Conservation (phyloP, 2,888 invertebrate genomes). For the Meteorus cinctellus region DNA sequence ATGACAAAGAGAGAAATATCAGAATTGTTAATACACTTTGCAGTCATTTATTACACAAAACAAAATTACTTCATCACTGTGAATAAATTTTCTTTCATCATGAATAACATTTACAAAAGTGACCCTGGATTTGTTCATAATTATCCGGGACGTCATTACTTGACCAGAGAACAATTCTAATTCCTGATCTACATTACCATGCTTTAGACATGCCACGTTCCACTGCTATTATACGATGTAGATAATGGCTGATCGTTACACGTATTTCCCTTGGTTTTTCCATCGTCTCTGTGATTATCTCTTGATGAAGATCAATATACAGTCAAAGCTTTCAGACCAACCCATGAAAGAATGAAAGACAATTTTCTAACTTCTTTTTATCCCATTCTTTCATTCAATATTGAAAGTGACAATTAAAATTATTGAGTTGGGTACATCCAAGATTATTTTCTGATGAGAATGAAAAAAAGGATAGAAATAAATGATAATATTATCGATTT, state of each 20-base stretch:
- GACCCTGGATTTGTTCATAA: neutral
- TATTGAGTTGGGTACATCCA: neutral
- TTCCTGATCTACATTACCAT: neutral
- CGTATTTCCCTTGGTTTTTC: neutral
- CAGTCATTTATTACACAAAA: neutral
- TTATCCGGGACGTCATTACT: neutral
- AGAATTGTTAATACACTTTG: neutral
- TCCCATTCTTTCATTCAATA: neutral
- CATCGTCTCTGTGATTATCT: neutral
- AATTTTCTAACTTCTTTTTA: neutral
- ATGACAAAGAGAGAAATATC: neutral
- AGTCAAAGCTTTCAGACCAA: neutral
- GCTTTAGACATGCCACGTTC: neutral
- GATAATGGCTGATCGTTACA: slow-evolving; percentile 17
- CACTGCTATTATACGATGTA: neutral
- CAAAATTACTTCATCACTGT: neutral
- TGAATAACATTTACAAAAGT: neutral
- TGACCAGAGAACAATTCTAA: neutral
- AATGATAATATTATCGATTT: too few species aligned
- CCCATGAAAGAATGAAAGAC: neutral
- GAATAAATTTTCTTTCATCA: neutral
- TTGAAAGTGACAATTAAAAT: neutral
- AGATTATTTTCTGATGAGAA: neutral
- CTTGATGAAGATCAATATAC: slow-evolving; percentile 1
- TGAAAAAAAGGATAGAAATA: neutral